Evolutionary conservation across 2,113 vertebrate genomes (phyloP).

Genomic region (Orcinus orca): DNA sequence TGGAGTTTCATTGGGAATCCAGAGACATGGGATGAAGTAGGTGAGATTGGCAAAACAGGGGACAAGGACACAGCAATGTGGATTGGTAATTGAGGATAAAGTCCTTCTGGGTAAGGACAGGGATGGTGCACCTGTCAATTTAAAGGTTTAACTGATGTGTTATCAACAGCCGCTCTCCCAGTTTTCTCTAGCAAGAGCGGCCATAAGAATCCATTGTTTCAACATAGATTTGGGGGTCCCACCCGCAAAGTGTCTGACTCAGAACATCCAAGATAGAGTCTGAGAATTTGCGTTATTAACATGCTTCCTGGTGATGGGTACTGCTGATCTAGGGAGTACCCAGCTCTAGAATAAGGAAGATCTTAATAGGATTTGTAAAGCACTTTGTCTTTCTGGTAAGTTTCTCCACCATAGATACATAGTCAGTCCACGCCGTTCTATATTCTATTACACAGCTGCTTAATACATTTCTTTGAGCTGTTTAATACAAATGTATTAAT

Average conservation of each 20-base stretch:
- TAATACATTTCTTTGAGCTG: background rate
- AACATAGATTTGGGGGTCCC: background rate
- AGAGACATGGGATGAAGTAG: background rate
- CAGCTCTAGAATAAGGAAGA: background rate
- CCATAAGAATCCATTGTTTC: background rate
- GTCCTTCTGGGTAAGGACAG: background rate
- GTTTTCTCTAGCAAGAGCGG: background rate
- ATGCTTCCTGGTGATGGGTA: background rate
- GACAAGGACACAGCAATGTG: no score
- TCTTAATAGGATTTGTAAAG: background rate
- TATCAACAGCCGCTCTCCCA: background rate
- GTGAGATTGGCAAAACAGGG: background rate
- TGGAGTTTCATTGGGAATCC: background rate
- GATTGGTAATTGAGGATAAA: background rate
- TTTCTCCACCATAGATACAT: background rate
- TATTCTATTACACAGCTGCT: background rate
- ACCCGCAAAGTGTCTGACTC: background rate
- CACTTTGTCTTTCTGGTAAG: background rate
- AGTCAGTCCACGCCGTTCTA: background rate
- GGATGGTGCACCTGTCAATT: accelerated
- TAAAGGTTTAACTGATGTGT: background rate
- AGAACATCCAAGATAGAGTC: background rate
- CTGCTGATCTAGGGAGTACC: background rate
- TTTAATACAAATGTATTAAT: no score
- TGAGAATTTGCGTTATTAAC: background rate